Percentiles rank a stretch among this genome's conserved stretches.
These are phyloP conservation scores for Nothobranchius furzeri DNA, from an alignment of 2,113 vertebrate genomes.

Conservation along the genomic window DNA sequence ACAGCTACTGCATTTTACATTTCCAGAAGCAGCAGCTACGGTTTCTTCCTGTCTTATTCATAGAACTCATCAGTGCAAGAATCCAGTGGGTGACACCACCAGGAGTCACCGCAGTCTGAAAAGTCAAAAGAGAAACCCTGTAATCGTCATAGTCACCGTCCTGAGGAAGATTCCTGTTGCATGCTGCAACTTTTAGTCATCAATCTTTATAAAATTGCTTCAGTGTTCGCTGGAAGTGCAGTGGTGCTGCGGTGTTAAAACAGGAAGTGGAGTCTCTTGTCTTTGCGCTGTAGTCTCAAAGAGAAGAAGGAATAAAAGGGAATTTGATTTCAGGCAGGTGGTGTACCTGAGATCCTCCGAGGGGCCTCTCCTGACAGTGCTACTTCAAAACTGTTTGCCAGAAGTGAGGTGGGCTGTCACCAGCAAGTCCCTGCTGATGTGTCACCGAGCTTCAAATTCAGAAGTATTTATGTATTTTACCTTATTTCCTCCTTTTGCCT, in stretches of 20 bases:
- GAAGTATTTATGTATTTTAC: constrained; percentile 60
- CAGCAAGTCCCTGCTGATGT: constrained; percentile 41
- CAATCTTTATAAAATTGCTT: constrained; percentile 1
- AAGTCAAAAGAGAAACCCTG: constrained; percentile 2
- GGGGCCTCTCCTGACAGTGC: constrained; percentile 55
- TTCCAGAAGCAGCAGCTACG: constrained; percentile 9
- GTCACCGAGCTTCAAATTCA: constrained; percentile 50
- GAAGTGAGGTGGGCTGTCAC: constrained; percentile 63
- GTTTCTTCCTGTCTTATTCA: background rate
- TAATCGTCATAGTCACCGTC: background rate
- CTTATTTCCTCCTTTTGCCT: constrained; percentile 53
- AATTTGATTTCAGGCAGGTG: constrained; percentile 65
- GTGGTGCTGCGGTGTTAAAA: background rate
- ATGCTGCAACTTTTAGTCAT: background rate
- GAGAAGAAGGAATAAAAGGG: constrained; percentile 43
- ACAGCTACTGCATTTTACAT: constrained; percentile 23
- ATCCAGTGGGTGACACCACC: no score
- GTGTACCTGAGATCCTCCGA: constrained; percentile 50
- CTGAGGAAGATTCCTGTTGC: no score
- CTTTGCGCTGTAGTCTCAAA: constrained; percentile 27
- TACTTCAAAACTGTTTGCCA: constrained; percentile 55
- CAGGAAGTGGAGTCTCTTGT: constrained; percentile 16
- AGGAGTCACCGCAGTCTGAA: background rate
- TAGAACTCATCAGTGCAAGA: background rate
- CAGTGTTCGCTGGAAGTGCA: background rate